phyloP scores from a whole-genome alignment of 2,113 vertebrate species.

The Ictalurus punctatus region DNA sequence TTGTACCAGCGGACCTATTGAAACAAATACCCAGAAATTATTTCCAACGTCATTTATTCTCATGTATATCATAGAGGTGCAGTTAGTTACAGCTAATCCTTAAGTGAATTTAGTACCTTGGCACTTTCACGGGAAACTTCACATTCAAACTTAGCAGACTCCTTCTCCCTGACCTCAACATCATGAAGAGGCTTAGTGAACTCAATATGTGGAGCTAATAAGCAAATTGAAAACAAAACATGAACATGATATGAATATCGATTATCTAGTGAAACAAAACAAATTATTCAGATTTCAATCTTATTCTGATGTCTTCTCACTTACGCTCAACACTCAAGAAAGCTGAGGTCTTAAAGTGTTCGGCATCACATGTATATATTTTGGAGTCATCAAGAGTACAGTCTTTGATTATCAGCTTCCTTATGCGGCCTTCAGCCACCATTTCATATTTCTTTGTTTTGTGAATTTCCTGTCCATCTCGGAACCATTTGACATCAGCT shows the following conservation, averaged over 20 bases:
- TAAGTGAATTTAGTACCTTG: conserved; percentile 74
- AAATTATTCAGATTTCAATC: not conserved
- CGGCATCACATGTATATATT: conserved; percentile 89
- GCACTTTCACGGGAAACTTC: conserved; percentile 91
- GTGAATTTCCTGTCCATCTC: conserved; percentile 89
- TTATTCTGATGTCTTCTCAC: conserved; percentile 59
- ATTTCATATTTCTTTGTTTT: conserved; percentile 95
- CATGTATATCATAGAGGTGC: not conserved
- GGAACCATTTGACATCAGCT: conserved; percentile 91
- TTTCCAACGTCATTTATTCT: not conserved
- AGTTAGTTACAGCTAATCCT: not conserved
- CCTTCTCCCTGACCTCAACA: conserved; percentile 91
- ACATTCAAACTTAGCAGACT: conserved; percentile 93
- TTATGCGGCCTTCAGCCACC: conserved; percentile 82
- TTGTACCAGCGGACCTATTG: conserved; percentile 91
- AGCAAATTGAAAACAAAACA: not conserved
- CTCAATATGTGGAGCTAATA: conserved; percentile 88
- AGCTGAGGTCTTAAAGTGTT: conserved; percentile 94
- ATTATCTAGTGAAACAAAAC: not conserved
- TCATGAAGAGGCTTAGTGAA: conserved; percentile 90
- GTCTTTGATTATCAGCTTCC: conserved; percentile 84
- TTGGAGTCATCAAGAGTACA: conserved; percentile 88
- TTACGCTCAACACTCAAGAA: conserved; percentile 97
- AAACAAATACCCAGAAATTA: conserved; percentile 19
- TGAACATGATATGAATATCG: not conserved